A percentile compares a stretch with the other conserved stretches of the same genome.
Conservation (phyloP, 2,888 invertebrate genomes). For the Sylvicola cinctus region DNA sequence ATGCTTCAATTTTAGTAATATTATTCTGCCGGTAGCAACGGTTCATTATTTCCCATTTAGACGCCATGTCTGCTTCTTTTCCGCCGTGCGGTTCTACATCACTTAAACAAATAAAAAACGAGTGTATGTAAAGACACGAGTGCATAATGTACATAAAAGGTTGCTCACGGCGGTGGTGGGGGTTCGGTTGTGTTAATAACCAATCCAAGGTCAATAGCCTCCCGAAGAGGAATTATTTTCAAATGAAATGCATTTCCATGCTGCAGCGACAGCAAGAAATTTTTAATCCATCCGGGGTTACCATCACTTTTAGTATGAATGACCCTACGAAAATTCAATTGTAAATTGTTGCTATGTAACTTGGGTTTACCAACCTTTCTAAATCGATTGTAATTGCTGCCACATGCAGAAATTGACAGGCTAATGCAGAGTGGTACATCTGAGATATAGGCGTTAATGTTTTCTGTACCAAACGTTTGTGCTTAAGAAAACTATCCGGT, state of each 20-base stretch:
- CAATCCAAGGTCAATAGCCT: conserved; percentile 17
- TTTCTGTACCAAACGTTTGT: conserved; percentile 16
- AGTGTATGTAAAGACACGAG: too few relatives aligned
- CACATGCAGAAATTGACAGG: conserved; percentile 40
- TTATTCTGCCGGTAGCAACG: too few relatives aligned
- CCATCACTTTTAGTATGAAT: conserved; percentile 39
- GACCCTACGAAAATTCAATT: too few relatives aligned
- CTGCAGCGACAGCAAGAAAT: conserved; percentile 34
- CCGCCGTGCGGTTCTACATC: too few relatives aligned
- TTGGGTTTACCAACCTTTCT: too few relatives aligned
- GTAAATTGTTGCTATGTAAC: too few relatives aligned
- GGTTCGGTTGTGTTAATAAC: conserved; percentile 8
- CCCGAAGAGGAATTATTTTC: conserved; percentile 10
- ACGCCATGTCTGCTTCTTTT: too few relatives aligned
- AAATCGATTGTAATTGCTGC: conserved; percentile 39
- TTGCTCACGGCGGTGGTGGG: background rate
- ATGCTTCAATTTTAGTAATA: too few relatives aligned
- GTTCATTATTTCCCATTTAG: conserved; percentile 11
- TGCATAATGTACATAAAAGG: too few relatives aligned
- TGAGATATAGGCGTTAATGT: conserved; percentile 31
- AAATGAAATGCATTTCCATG: conserved; percentile 28
- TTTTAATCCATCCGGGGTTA: conserved; percentile 46
- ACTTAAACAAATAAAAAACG: too few relatives aligned
- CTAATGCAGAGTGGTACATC: conserved; percentile 36
- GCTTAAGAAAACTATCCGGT: conserved; percentile 11